Evolutionary conservation across 2,797 vertebrate genomes (phyloP).

Genomic region (Argentina silus): DNA sequence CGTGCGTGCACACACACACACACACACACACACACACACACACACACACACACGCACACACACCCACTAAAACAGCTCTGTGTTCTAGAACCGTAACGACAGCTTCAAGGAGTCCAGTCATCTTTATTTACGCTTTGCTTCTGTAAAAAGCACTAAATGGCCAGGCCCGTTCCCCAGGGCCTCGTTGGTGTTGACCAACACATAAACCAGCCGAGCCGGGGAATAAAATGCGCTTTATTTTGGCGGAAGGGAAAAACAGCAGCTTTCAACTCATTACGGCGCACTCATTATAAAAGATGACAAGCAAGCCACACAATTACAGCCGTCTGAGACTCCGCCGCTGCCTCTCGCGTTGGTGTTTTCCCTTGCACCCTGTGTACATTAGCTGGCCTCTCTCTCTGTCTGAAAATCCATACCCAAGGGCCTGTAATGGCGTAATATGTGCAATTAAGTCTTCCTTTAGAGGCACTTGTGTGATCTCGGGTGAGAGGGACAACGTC

Average conservation of each 20-base stretch:
- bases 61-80: no score
- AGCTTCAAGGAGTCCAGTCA: no score
- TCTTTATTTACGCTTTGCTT: background rate
- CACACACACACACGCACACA: background rate
- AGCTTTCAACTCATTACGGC: conserved; percentile 30
- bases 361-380: conserved; percentile 36
- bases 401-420: conserved; percentile 42
- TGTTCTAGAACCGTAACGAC: no score
- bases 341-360: conserved; percentile 25
- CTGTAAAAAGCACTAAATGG: background rate
- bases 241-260: conserved; percentile 9
- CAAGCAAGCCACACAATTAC: conserved; percentile 27
- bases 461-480: conserved; percentile 30
- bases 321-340: conserved; percentile 13
- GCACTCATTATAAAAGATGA: conserved; percentile 14
- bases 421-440: conserved; percentile 41
- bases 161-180: background rate
- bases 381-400: conserved; percentile 29
- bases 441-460: conserved; percentile 44
- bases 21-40: background rate
- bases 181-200: conserved; percentile 1
- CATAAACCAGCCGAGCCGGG: background rate
- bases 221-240: conserved; percentile 11
- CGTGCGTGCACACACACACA: background rate
- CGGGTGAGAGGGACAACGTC: background rate